phyloP scores from a whole-genome alignment of 1,140 invertebrate genomes.

The Pseudomyrmex pallidus region DNA sequence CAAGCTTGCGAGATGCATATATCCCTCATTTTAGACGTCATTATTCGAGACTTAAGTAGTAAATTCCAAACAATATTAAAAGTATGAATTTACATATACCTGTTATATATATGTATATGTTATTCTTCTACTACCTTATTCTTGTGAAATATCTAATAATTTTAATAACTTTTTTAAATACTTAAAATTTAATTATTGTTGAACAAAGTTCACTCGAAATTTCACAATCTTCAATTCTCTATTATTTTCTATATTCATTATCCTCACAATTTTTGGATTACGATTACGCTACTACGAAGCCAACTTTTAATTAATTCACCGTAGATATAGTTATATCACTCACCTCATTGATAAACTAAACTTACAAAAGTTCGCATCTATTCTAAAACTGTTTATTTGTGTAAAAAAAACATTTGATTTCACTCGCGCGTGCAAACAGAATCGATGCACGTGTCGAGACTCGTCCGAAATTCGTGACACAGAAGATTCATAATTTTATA shows the following conservation, averaged over 20 bases:
- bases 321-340: constrained; percentile 28
- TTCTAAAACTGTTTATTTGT: neutral
- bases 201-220: neutral
- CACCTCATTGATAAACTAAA: constrained; percentile 42
- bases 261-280: neutral
- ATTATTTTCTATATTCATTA: neutral
- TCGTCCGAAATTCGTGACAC: neutral
- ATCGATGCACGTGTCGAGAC: neutral
- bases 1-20: too few relatives aligned
- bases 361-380: constrained; percentile 5
- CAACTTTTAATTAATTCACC: neutral
- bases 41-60: neutral
- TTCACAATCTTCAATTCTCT: neutral
- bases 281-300: neutral
- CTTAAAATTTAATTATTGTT: neutral
- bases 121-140: neutral
- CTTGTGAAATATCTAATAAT: neutral
- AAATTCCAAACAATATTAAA: neutral
- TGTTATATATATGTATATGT: neutral
- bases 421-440: constrained; percentile 6
- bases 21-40: too few relatives aligned
- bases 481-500: neutral
- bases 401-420: neutral
- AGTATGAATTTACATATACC: neutral
- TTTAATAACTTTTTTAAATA: neutral